phyloP scores from a whole-genome alignment of 2,113 vertebrate species.

The Oreochromis niloticus region DNA sequence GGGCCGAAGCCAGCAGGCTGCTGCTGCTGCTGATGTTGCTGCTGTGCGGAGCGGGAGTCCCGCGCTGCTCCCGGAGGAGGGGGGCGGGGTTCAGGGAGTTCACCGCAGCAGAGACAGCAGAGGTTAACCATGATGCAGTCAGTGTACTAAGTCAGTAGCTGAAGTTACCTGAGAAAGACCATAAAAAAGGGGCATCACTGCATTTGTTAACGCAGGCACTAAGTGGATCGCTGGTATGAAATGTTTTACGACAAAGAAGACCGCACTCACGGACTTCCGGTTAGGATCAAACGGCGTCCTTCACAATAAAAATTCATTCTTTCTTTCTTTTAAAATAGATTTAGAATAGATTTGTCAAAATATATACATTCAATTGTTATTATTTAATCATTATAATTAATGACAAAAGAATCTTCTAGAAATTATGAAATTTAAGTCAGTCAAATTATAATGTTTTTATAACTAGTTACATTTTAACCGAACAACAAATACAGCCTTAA shows the following conservation, averaged over 20 bases:
- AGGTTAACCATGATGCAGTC: constrained; percentile 63
- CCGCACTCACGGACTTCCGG: not conserved
- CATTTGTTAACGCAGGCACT: not conserved
- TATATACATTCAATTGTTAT: not conserved
- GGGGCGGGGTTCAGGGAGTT: constrained; percentile 72
- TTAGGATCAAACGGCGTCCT: not conserved
- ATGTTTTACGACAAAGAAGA: not conserved
- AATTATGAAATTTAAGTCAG: not conserved
- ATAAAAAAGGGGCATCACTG: not conserved
- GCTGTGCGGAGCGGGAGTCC: constrained; percentile 57
- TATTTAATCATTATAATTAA: not conserved
- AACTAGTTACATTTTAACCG: not conserved
- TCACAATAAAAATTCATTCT: not conserved
- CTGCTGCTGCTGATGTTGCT: constrained; percentile 31
- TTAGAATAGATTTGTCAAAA: not conserved
- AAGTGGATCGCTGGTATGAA: not conserved
- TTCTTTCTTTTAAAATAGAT: not conserved
- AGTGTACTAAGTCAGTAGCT: not conserved
- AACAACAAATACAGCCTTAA: not conserved
- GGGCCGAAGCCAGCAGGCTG: constrained; percentile 61
- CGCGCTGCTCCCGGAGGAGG: constrained; percentile 51
- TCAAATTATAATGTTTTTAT: not conserved
- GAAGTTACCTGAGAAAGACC: not conserved
- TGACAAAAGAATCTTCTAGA: not conserved
- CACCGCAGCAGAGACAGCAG: constrained; percentile 71